A percentile compares a stretch with the other conserved stretches of the same genome.
These are phyloP conservation scores for Apocheima hispidaria DNA, from an alignment of 2,888 invertebrate genomes.

Conservation along the genomic window DNA sequence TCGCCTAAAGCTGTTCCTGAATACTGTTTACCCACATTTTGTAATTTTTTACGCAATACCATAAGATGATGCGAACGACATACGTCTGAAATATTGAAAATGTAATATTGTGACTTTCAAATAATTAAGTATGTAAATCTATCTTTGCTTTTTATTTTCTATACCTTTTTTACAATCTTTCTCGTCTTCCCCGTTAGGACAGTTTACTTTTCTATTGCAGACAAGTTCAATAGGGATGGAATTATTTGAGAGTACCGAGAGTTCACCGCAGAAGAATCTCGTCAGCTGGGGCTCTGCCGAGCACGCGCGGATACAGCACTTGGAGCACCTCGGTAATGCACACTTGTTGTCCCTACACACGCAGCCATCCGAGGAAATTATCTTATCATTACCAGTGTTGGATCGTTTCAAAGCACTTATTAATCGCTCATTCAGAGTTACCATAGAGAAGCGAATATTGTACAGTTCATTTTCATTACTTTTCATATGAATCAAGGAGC, in stretches of 20 bases:
- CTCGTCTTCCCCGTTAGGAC: conserved; percentile 70
- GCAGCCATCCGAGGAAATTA: conserved; percentile 58
- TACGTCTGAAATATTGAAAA: conserved; percentile 55
- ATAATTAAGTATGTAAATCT: not conserved
- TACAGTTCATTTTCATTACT: conserved; percentile 48
- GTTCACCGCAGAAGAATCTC: conserved; percentile 57
- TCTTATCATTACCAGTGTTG: conserved; percentile 64
- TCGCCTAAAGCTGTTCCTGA: conserved; percentile 60
- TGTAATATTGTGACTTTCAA: not conserved
- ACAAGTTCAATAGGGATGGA: conserved; percentile 58
- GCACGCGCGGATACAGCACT: conserved; percentile 62
- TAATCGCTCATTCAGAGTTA: conserved; percentile 60
- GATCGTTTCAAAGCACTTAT: conserved; percentile 65
- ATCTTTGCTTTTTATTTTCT: not conserved
- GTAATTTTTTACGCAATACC: conserved; percentile 56
- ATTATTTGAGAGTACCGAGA: conserved; percentile 36
- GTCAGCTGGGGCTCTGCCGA: conserved; percentile 59
- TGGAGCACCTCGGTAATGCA: conserved; percentile 57
- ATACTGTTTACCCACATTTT: conserved; percentile 52
- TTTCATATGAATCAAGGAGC: not conserved
- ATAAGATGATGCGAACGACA: conserved; percentile 68
- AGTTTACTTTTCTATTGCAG: conserved; percentile 67
- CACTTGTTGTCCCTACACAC: conserved; percentile 62
- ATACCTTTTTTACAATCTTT: conserved; percentile 63
- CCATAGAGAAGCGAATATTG: conserved; percentile 56